Evolutionary conservation across 92 coral and sea anemone species (phyloP).

Genomic region (Porites rus): DNA sequence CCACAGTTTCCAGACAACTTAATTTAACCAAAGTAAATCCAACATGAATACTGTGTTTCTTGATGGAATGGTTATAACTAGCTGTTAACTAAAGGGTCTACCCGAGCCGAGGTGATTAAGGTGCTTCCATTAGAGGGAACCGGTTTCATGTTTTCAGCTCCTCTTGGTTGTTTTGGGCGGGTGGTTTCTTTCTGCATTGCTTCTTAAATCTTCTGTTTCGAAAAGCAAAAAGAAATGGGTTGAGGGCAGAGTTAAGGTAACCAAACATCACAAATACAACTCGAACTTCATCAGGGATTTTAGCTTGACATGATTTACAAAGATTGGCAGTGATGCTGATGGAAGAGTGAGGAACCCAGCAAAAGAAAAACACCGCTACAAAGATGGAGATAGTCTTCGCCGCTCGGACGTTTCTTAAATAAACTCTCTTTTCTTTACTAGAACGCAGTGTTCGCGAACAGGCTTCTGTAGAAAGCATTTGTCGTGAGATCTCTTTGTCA

Average conservation of each 20-base stretch:
- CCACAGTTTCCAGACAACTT: too few relatives aligned
- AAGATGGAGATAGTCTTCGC: constrained; percentile 76
- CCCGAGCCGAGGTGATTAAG: too few relatives aligned
- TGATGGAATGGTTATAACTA: too few relatives aligned
- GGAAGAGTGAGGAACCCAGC: constrained; percentile 80
- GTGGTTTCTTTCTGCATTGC: too few relatives aligned
- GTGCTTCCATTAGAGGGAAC: too few relatives aligned
- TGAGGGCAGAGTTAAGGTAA: constrained; percentile 83
- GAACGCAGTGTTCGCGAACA: not conserved
- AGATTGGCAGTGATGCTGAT: constrained; percentile 64
- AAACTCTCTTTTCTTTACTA: constrained; percentile 42
- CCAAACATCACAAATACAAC: constrained; percentile 75
- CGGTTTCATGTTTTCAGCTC: too few relatives aligned
- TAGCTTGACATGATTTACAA: not conserved
- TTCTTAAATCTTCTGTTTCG: constrained; percentile 69
- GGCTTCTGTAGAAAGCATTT: constrained; percentile 16
- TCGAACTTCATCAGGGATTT: not conserved
- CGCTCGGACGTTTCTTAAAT: constrained; percentile 53
- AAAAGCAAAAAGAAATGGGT: constrained; percentile 85
- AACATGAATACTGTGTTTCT: too few relatives aligned
- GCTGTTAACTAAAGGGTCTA: too few relatives aligned
- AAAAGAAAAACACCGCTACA: constrained; percentile 74
- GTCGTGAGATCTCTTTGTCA: not conserved
- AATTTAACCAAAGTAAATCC: too few relatives aligned
- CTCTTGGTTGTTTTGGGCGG: too few relatives aligned